Evolutionary conservation across 2,888 invertebrate genomes (phyloP), one percentile per base, ranked within the genome.

Genomic region (Epirrita christyi): DNA sequence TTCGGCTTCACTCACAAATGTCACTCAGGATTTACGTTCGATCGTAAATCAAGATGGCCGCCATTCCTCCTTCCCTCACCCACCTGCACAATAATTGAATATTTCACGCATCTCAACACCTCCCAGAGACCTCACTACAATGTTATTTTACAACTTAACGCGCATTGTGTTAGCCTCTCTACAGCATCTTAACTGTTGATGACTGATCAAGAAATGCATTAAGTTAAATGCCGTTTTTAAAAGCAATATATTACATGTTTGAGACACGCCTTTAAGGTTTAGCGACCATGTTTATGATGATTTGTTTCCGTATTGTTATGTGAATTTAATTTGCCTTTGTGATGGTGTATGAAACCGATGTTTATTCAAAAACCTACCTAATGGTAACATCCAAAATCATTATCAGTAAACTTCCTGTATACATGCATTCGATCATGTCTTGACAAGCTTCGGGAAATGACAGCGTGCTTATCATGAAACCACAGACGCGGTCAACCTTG

Each of bases 21-120:
- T 90, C 91, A 89, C 85, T 85, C 67, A 81, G 81, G 81, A 92
- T 92, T 92, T 92, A 92, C 86, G 81, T 75, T 78, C 82, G 78
- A 79, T 87, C 90, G 83, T 92, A 92, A 92, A 92, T 92, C 91
- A 91, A 89, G 81, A 90, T 90, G 91, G 90, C 89, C 74, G 88
- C 82, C 78, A 67, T 55, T 75, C 69, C 78, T 73, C 66, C 64
- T 70, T 70, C 76, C 72, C 66, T 55, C 69, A 59, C 82, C 79
- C 81, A 86, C 85, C 85, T 88, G 91, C 87, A 82, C 78, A 76
- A 86, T 90, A 92, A 92, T 92, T 92, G 92, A 92, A 92, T 92
- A 92, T 91, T 90, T 85, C 88, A 86, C 87, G 88, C 85, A 73
- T 73, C 90, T 91, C 92, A 91, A 92, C 92, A 92, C 92, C 91